Conservation (phyloP, 1,140 invertebrate genomes). For the Plectus sambesii region DNA sequence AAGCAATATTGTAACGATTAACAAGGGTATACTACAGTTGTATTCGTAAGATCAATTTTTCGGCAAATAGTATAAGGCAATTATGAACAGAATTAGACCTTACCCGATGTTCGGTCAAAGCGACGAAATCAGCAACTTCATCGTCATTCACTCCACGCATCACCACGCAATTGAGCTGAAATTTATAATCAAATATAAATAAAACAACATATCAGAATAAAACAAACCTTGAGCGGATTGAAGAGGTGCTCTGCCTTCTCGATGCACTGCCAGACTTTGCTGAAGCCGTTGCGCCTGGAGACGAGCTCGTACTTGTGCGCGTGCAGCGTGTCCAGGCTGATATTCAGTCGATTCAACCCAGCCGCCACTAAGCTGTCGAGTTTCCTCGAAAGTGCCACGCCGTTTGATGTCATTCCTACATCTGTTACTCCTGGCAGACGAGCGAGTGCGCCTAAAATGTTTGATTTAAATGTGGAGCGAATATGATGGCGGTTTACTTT, state of each 20-base stretch:
- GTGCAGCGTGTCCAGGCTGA: slow-evolving; percentile 82
- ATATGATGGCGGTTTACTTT: background rate
- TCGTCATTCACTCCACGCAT: slow-evolving; percentile 75
- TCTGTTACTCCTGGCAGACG: slow-evolving; percentile 60
- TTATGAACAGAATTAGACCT: too few species aligned
- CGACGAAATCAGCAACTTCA: too few species aligned
- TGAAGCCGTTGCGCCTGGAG: slow-evolving; percentile 65
- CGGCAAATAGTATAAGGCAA: too few species aligned
- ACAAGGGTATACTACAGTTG: too few species aligned
- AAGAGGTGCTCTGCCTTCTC: slow-evolving; percentile 72
- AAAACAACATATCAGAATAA: too few species aligned
- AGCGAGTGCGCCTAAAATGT: slow-evolving; percentile 56
- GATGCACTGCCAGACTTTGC: slow-evolving; percentile 70
- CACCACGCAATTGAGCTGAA: slow-evolving; percentile 59
- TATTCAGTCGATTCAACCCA: slow-evolving; percentile 79
- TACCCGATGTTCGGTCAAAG: too few species aligned
- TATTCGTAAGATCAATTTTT: too few species aligned
- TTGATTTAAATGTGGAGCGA: slow-evolving; percentile 8
- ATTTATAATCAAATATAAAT: too few species aligned
- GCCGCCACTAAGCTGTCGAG: slow-evolving; percentile 64
- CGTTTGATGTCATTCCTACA: slow-evolving; percentile 90
- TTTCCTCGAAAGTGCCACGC: slow-evolving; percentile 67
- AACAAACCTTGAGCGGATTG: slow-evolving; percentile 73
- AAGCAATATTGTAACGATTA: too few species aligned
- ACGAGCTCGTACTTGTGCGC: slow-evolving; percentile 74